Conservation (phyloP, 53 echinoderm and acorn worm species). For the Antedon mediterranea region DNA sequence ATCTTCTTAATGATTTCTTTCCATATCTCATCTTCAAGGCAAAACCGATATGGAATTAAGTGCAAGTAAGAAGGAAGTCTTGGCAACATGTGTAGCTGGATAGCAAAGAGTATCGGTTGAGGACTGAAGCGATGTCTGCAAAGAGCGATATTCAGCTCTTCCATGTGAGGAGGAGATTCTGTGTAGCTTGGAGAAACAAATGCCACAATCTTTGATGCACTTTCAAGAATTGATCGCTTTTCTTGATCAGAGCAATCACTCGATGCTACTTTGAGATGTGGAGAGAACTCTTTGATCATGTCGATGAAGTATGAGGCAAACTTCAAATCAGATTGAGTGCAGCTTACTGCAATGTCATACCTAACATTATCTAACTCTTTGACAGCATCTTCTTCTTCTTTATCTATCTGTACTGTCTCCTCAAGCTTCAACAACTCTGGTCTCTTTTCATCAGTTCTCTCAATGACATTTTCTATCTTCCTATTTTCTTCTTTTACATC, state of each 20-base stretch:
- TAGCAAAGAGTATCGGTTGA: slow-evolving; percentile 35
- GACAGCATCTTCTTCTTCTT: not conserved
- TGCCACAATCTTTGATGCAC: slow-evolving; percentile 35
- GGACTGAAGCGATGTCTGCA: slow-evolving; percentile 48
- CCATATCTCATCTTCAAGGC: slow-evolving; percentile 44
- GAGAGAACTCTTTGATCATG: slow-evolving; percentile 9
- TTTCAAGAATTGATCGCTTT: slow-evolving; percentile 43
- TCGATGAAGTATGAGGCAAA: slow-evolving; percentile 25
- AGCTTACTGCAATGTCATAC: slow-evolving; percentile 66
- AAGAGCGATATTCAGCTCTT: slow-evolving; percentile 78
- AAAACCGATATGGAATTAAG: slow-evolving; percentile 30
- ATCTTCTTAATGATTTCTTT: not conserved
- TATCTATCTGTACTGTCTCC: not conserved
- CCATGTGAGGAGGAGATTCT: slow-evolving; percentile 60
- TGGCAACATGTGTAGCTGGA: slow-evolving; percentile 43
- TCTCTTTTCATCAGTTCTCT: no score
- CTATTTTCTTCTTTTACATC: no score
- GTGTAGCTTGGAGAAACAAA: slow-evolving; percentile 68
- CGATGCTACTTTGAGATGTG: slow-evolving; percentile 16
- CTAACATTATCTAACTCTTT: not conserved
- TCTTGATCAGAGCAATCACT: slow-evolving; percentile 37
- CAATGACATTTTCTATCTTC: no score
- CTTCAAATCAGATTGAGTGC: slow-evolving; percentile 38
- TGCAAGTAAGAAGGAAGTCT: slow-evolving; percentile 45
- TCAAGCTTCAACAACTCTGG: no score